Percentiles rank a stretch among this genome's conserved stretches.
phyloP scores from a whole-genome alignment of 2,797 vertebrate species.

The Salmo trutta region DNA sequence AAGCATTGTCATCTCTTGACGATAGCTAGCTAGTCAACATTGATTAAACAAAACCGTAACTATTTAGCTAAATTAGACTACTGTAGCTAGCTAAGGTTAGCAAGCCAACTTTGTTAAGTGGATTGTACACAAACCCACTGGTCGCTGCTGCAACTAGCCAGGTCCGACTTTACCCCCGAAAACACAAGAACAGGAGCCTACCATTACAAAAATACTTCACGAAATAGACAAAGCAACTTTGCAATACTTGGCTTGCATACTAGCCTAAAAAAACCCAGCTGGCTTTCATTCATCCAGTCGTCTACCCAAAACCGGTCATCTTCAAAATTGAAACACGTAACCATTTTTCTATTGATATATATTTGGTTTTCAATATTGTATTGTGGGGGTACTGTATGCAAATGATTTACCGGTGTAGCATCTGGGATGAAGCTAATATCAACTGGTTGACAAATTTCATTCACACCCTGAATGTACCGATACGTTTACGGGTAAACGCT shows the following conservation, averaged over 20 bases:
- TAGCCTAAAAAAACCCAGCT: neutral
- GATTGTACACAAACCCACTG: neutral
- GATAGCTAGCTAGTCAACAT: neutral
- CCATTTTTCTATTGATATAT: conserved; percentile 35
- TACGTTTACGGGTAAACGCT: neutral
- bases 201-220: neutral
- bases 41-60: neutral
- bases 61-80: neutral
- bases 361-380: neutral
- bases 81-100: neutral
- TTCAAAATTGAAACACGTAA: neutral
- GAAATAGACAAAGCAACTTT: neutral
- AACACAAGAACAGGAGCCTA: neutral
- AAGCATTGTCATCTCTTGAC: neutral
- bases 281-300: conserved; percentile 21
- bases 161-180: neutral
- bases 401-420: conserved; percentile 67
- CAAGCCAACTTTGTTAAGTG: neutral
- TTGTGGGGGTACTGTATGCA: neutral
- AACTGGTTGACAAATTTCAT: conserved; percentile 56
- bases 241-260: neutral
- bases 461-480: neutral
- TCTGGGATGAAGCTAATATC: conserved; percentile 72
- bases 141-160: neutral
- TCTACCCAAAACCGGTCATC: neutral